Evolutionary conservation across 2,888 invertebrate genomes (phyloP).

Genomic region (Amitus sp.): DNA sequence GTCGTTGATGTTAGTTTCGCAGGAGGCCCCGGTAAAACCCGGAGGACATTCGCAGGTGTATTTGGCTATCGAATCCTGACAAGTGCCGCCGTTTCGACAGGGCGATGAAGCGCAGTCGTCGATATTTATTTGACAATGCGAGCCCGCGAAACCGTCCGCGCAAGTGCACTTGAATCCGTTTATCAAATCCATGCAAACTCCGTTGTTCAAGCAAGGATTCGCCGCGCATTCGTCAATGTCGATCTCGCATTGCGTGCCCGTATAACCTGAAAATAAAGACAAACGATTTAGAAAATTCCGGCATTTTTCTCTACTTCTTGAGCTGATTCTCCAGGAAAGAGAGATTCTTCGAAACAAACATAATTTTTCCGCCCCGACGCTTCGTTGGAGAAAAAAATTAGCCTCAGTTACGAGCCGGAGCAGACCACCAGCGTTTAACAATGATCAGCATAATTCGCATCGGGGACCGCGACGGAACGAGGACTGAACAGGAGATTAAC

Average conservation of each 20-base stretch:
- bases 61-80: constrained; percentile 88
- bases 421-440: constrained; percentile 25
- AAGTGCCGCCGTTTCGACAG: constrained; percentile 89
- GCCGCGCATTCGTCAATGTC: constrained; percentile 91
- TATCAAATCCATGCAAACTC: constrained; percentile 86
- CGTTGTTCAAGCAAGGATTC: constrained; percentile 88
- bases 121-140: constrained; percentile 88
- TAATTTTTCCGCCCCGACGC: constrained; percentile 7
- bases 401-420: constrained; percentile 24
- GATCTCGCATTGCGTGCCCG: constrained; percentile 89
- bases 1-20: constrained; percentile 92
- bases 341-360: too few relatives aligned
- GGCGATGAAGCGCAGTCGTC: constrained; percentile 90
- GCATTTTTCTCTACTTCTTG: too few relatives aligned
- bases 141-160: constrained; percentile 86
- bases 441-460: constrained; percentile 27
- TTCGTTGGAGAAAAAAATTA: constrained; percentile 22
- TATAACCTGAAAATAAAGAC: constrained; percentile 74
- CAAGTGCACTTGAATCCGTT: constrained; percentile 90
- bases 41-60: constrained; percentile 93
- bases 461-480: constrained; percentile 13
- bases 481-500: constrained; percentile 34
- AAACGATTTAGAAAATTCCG: neutral
- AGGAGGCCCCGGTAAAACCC: constrained; percentile 86
- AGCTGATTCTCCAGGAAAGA: too few relatives aligned